Evolutionary conservation across 2,888 invertebrate genomes (phyloP).

Genomic region (Catonia carolina): DNA sequence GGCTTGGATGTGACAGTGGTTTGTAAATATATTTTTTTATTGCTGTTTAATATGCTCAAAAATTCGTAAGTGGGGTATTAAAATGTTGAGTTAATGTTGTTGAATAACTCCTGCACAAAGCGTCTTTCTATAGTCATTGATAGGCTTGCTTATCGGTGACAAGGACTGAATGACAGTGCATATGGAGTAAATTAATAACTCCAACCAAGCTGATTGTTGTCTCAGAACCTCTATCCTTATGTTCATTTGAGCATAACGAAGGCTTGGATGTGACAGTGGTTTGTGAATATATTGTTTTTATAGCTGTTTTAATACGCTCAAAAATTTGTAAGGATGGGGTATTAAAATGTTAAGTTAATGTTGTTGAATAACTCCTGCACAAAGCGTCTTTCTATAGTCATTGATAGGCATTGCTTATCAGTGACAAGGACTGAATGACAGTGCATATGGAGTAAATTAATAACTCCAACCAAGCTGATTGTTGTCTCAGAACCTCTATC

Average conservation of each 20-base stretch:
- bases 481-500: conserved; percentile 7
- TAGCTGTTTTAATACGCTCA: conserved; percentile 27
- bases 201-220: neutral
- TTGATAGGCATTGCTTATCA: too few species aligned
- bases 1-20: too few species aligned
- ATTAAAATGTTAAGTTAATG: too few species aligned
- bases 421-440: conserved; percentile 1
- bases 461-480: neutral
- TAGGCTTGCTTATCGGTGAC: neutral
- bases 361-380: neutral
- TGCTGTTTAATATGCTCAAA: too few species aligned
- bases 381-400: conserved; percentile 2
- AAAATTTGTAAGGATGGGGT: too few species aligned
- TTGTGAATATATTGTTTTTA: too few species aligned
- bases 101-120: neutral
- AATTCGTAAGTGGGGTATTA: conserved; percentile 56
- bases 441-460: conserved; percentile 7
- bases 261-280: too few species aligned
- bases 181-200: neutral
- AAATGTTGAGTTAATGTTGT: conserved; percentile 43
- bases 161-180: conserved; percentile 2
- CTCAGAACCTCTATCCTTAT: conserved; percentile 5
- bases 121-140: too few species aligned
- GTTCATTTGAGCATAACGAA: neutral
- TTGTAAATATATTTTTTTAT: too few species aligned